These are phyloP conservation scores for Eristalis pertinax DNA, from an alignment of 2,888 invertebrate species.

Conservation along the genomic window DNA sequence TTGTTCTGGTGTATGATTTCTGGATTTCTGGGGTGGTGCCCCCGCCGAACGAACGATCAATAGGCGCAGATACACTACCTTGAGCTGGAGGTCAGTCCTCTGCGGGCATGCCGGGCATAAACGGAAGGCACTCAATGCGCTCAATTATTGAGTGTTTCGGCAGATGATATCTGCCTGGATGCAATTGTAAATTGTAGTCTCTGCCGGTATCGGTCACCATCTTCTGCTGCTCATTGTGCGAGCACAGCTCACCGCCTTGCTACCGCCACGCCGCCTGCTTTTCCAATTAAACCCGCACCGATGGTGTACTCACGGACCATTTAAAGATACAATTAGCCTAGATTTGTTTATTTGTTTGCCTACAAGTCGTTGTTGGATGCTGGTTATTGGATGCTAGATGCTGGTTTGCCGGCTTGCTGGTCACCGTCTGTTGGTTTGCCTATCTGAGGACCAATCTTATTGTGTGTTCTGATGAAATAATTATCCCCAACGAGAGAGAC, in stretches of 20 bases:
- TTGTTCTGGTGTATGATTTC: conserved; percentile 33
- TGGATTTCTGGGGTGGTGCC: conserved; percentile 56
- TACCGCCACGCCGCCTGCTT: not conserved
- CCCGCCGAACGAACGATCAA: conserved; percentile 47
- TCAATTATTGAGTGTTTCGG: conserved; percentile 72
- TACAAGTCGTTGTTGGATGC: not conserved
- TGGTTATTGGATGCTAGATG: not conserved
- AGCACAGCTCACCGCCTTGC: conserved; percentile 15
- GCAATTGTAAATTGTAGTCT: conserved; percentile 64
- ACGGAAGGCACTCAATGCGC: conserved; percentile 68
- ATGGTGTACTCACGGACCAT: conserved; percentile 15
- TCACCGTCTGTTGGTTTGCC: conserved; percentile 2
- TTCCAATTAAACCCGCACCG: conserved; percentile 55
- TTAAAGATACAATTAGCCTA: conserved; percentile 66
- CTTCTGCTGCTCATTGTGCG: conserved; percentile 50
- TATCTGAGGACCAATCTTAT: conserved; percentile 41
- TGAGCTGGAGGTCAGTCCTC: conserved; percentile 57
- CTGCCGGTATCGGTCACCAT: conserved; percentile 62
- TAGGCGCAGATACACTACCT: conserved; percentile 52
- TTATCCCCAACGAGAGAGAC: conserved; percentile 18
- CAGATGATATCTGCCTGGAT: conserved; percentile 68
- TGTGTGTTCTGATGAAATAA: conserved; percentile 67
- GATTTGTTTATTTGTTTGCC: conserved; percentile 64
- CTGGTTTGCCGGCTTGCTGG: too few species aligned
- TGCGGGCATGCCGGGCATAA: conserved; percentile 28